Base-by-base conservation (phyloP, 1,140 invertebrate species). In the Plectus sambesii region DNA sequence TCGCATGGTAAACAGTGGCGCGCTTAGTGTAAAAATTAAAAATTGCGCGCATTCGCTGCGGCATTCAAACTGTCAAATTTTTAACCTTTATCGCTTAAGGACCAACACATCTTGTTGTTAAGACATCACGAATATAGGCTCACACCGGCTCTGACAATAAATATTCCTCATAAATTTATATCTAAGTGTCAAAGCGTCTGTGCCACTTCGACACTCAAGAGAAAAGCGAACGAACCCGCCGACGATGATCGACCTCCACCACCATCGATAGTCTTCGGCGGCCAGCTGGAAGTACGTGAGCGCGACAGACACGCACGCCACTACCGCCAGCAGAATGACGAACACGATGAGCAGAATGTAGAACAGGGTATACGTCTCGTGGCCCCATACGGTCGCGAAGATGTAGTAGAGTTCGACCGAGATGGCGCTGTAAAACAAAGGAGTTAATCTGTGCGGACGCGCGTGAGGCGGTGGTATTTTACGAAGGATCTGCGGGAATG, bases 381-480 rank as follows among this genome's bases (percentile, higher is more conserved):
- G 62, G 3, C 75, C 75, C 75, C 75, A 77, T 4, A 77, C 57
- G 1, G 75, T 77, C 38, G 75, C 71, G 66, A 76, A 76, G 43
- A 77, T 75, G 58, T 77, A 77, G 54, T 77, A 77, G 51, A 77
- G 59, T 58, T 77, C 75, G 20, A 77, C 75, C 20, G 74, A 76
- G 23, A 77, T 75, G 22, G 75, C 74, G 69, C 75, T 76, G 66
- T 25, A 63, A 55, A 47, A 29, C 40, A 33, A 30, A 19, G 5
- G 36, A 47, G 6, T 33, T 6, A 6, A 53, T 37, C 59, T 19
- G 19, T 50, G 27, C 42, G 29, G 19, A 12, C 29, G 22, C 3
- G 45, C 55, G 52, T 25, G 43, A 19, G 25, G 5, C 17, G 23
- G 5, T 29, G 12, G 4, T 9, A 8, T 30, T n/a, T 27, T 42